Conservation (phyloP, 2,888 invertebrate species). For the Andrena dorsata region DNA sequence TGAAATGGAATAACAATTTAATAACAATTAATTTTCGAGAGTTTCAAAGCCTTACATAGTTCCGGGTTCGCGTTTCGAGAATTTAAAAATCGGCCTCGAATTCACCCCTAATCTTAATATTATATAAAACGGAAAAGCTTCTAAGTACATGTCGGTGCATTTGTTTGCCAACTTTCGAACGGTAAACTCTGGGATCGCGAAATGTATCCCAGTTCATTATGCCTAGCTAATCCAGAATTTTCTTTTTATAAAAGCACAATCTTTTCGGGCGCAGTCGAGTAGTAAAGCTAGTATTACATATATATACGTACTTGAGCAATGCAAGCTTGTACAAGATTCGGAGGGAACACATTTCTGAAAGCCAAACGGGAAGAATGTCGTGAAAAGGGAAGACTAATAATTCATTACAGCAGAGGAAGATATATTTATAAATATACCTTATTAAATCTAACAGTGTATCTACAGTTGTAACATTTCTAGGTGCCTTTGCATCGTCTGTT, state of each 20-base stretch:
- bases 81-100: not conserved
- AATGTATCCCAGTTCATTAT: too few relatives aligned
- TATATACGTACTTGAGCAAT: constrained; percentile 86
- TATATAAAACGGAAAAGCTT: too few relatives aligned
- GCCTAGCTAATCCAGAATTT: too few relatives aligned
- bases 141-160: too few relatives aligned
- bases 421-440: constrained; percentile 85
- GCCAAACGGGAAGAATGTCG: constrained; percentile 66
- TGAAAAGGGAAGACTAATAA: constrained; percentile 60
- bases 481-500: constrained; percentile 63
- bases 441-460: constrained; percentile 91
- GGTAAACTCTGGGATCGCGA: too few relatives aligned
- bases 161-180: too few relatives aligned
- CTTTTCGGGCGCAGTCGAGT: too few relatives aligned
- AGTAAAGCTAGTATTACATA: not conserved
- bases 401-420: not conserved
- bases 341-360: constrained; percentile 89
- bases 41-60: not conserved
- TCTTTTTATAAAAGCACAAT: too few relatives aligned
- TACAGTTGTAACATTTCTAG: constrained; percentile 87
- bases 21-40: constrained; percentile 21
- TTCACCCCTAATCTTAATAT: not conserved
- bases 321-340: constrained; percentile 89
- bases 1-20: constrained; percentile 53
- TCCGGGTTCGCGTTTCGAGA: too few relatives aligned